Base-by-base conservation (phyloP, 2,113 vertebrate species). In the Tachycineta bicolor region DNA sequence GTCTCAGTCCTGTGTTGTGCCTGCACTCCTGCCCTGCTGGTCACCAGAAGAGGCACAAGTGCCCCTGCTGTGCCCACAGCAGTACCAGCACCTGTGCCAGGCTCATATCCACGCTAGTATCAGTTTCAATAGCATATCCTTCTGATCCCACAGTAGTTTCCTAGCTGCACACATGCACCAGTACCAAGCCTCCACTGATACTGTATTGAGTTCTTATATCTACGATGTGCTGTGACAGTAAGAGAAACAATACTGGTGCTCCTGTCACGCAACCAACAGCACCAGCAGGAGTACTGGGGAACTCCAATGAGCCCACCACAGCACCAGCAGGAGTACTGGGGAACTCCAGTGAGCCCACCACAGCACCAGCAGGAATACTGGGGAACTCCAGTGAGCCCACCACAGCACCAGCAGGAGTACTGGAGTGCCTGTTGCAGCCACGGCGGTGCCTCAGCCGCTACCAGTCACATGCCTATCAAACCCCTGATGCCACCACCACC, bases 291-390 rank as follows among this genome's bases (percentile, higher is more conserved):
- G 24, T 11, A 37, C 11, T 3, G n/a, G 14, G 37, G 21, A 24
- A 44, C 12, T 19, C 55, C 46, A 39, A 2, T 1, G 7, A 19
- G 3, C 17, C 28, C 58, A 46, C 29, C 22, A 7, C 20, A 10
- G 23, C 33, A 55, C 14, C 25, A 47, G 19, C 0, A 3, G 2
- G 11, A 3, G 29, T 2, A 12, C 23, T 62, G 58, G 46, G 16
- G 29, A n/a, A n/a, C 8, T 22, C 37, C 74, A 39, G 21, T 6
- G 44, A 37, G 19, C 26, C 34, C 47, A 37, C 29, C 59, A 0
- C 2, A 39, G 19, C 41, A 37, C 24, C 78, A 59, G 33, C 2
- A 21, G 17, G 20, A 11, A 22, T 5, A 24, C 31, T 34, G 44
- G 43, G 28, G 37, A 12, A 26, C 11, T 13, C 44, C 64, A 47